phyloP scores from a whole-genome alignment of 2,113 vertebrate species.

The Machaerirhynchus nigripectus region DNA sequence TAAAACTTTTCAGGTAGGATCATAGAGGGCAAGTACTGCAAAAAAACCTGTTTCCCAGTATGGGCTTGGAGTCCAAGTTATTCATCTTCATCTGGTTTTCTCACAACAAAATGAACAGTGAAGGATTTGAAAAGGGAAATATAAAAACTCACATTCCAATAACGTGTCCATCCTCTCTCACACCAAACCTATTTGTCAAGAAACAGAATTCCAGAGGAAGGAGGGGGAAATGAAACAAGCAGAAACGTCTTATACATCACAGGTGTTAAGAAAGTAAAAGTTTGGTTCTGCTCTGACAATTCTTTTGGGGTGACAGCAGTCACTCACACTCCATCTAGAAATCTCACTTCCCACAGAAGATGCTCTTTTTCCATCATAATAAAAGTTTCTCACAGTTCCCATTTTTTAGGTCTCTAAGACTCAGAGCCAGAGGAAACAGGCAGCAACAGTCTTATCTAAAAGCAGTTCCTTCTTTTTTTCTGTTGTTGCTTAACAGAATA shows the following conservation, averaged over 20 bases:
- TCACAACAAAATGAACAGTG: background rate
- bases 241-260: background rate
- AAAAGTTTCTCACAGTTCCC: background rate
- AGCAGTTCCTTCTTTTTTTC: background rate
- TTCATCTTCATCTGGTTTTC: background rate
- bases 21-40: background rate
- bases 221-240: background rate
- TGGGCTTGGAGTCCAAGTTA: background rate
- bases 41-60: background rate
- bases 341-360: background rate
- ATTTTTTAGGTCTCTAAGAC: background rate
- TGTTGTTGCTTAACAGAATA: background rate
- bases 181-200: background rate
- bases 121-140: background rate
- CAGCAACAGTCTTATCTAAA: background rate
- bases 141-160: background rate
- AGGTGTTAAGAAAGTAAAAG: background rate
- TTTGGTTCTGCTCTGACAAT: background rate
- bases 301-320: background rate
- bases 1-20: background rate
- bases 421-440: background rate
- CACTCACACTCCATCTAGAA: background rate
- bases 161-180: fast-evolving
- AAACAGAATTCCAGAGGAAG: background rate
- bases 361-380: background rate